phyloP scores from a whole-genome alignment of 2,113 vertebrate genomes.

The Thomomys bottae region DNA sequence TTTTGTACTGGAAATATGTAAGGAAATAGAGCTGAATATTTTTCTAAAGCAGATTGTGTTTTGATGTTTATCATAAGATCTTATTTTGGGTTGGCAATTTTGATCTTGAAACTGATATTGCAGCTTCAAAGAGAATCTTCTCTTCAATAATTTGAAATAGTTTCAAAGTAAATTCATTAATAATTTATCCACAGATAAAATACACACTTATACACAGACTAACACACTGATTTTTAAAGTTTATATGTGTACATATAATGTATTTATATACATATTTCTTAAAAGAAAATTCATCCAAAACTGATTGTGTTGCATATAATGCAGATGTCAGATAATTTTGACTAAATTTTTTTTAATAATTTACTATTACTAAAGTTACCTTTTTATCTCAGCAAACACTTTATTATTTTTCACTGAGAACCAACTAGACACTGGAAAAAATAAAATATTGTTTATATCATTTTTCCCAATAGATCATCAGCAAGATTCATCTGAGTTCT shows the following conservation, averaged over 20 bases:
- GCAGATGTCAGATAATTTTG: not conserved
- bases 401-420: not conserved
- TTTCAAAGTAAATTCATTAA: constrained; percentile 30
- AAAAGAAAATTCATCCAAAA: not conserved
- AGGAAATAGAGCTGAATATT: not conserved
- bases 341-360: not conserved
- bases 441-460: not conserved
- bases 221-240: not conserved
- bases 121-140: constrained; percentile 25
- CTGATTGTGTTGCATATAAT: not conserved
- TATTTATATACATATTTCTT: not conserved
- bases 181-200: not conserved
- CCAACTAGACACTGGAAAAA: not conserved
- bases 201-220: too few relatives aligned
- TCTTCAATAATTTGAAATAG: not conserved
- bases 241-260: not conserved
- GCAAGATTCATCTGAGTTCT: not conserved
- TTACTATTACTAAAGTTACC: not conserved
- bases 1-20: not conserved
- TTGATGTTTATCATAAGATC: constrained; percentile 15
- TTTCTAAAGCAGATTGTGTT: constrained; percentile 14
- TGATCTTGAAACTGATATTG: constrained; percentile 28
- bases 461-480: not conserved
- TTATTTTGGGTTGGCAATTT: not conserved
- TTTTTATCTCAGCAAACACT: not conserved